phyloP scores from a whole-genome alignment of 2,888 invertebrate genomes.

The Aspidiotus rigidus region DNA sequence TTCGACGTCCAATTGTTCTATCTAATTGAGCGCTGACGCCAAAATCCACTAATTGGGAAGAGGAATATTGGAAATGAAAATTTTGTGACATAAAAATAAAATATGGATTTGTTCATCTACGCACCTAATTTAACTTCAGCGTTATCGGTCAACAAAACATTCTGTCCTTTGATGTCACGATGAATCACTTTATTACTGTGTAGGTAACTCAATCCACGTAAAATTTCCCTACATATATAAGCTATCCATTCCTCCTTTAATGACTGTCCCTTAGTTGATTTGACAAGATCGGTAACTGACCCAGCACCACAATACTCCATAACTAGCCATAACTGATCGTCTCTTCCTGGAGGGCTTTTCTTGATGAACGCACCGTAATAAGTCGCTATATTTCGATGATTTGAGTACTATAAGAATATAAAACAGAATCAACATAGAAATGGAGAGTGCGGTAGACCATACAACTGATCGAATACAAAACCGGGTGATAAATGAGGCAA shows the following conservation, averaged over 20 bases:
- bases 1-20: conserved; percentile 94
- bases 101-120: not conserved
- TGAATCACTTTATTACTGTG: conserved; percentile 99
- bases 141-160: conserved; percentile 97
- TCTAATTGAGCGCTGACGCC: conserved; percentile 99
- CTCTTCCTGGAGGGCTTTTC: conserved; percentile 96
- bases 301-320: conserved; percentile 99
- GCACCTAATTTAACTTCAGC: conserved; percentile 96
- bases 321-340: conserved; percentile 98
- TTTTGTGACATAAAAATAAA: not conserved
- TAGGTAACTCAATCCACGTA: conserved; percentile 90
- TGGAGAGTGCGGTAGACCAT: not conserved
- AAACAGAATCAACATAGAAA: conserved; percentile 7
- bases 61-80: not conserved
- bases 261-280: conserved; percentile 96
- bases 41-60: conserved; percentile 72
- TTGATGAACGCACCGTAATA: conserved; percentile 99
- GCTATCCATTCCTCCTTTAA: conserved; percentile 99
- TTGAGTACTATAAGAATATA: conserved; percentile 64
- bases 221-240: conserved; percentile 92
- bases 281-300: conserved; percentile 97
- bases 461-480: too few species aligned
- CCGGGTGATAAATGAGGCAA: too few species aligned
- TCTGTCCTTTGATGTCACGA: conserved; percentile 98
- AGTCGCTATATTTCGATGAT: conserved; percentile 98